Conservation (phyloP, 1,140 invertebrate species). For the Pemphigus obesinymphae region DNA sequence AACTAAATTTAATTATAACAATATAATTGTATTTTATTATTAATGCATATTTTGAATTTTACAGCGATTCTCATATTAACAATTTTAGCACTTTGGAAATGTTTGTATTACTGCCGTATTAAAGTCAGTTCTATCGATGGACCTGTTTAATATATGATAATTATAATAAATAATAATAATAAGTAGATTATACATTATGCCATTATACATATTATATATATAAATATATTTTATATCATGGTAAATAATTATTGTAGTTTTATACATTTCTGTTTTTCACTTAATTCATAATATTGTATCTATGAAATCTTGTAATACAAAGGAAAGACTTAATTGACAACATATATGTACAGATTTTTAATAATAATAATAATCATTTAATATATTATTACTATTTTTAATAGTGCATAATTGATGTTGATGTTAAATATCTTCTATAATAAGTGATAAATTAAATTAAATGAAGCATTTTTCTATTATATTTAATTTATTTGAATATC, state of each 20-base stretch:
- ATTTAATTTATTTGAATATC: neutral
- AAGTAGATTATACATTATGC: neutral
- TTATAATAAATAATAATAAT: neutral
- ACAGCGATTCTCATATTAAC: conserved; percentile 69
- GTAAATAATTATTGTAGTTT: conserved; percentile 16
- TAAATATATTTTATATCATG: conserved; percentile 21
- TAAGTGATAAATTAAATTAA: neutral
- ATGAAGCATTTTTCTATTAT: neutral
- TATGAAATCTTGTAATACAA: neutral
- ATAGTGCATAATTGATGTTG: too few species aligned
- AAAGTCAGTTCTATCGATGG: conserved; percentile 83
- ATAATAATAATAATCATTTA: neutral
- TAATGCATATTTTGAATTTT: conserved; percentile 44
- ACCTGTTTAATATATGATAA: conserved; percentile 50
- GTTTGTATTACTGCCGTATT: conserved; percentile 83
- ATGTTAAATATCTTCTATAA: neutral
- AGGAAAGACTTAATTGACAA: neutral
- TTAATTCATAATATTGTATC: neutral
- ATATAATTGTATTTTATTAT: neutral
- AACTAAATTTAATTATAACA: neutral
- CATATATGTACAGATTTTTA: neutral
- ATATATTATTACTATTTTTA: neutral
- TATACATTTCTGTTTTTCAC: neutral
- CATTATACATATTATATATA: neutral
- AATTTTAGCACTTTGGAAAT: conserved; percentile 67